These are phyloP conservation scores for Bolinopsis microptera DNA, from an alignment of 37 sponge, comb jelly and placozoan species.

Conservation along the genomic window DNA sequence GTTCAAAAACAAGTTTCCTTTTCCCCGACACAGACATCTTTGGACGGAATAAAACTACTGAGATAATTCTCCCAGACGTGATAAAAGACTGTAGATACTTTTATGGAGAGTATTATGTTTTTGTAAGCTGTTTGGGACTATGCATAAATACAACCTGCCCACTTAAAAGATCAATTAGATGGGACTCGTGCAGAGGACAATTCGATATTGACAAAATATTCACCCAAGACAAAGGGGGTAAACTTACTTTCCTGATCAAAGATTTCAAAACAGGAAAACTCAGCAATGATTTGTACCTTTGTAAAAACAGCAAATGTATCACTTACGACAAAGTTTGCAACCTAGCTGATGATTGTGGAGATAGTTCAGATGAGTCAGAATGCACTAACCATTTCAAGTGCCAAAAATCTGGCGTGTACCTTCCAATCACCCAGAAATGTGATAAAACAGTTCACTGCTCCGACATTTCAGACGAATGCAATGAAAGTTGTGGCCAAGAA, in stretches of 20 bases:
- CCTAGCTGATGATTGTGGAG: not conserved
- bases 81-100: not conserved
- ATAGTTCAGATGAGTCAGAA: not conserved
- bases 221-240: not conserved
- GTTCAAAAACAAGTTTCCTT: not conserved
- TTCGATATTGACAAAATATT: not conserved
- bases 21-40: not conserved
- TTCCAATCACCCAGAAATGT: not conserved
- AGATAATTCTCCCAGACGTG: not conserved
- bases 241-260: not conserved
- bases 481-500: not conserved
- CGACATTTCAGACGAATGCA: conserved; percentile 28
- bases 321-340: not conserved
- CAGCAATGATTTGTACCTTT: not conserved
- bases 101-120: conserved; percentile 1
- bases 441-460: not conserved
- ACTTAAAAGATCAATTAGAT: not conserved
- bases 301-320: conserved; percentile 1
- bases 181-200: not conserved
- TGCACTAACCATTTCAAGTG: not conserved
- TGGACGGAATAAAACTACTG: not conserved
- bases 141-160: not conserved
- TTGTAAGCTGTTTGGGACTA: conserved; percentile 1
- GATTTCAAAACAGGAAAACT: too few relatives aligned
- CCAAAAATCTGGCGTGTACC: not conserved